A percentile compares a stretch with the other conserved stretches of the same genome.
Conservation (phyloP, 2,888 invertebrate species). For the Leucophora obtusa region DNA sequence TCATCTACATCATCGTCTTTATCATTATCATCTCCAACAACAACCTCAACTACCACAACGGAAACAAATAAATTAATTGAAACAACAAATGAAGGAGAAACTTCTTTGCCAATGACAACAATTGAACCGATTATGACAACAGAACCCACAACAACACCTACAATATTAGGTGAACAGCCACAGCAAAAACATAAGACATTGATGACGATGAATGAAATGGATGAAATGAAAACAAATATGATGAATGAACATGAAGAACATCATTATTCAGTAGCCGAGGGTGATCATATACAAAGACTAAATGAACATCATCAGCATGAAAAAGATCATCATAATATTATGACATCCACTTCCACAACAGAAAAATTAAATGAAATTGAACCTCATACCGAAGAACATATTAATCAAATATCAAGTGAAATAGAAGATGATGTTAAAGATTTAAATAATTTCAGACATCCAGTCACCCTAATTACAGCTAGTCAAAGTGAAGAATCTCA, state of each 20-base stretch:
- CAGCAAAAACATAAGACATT: constrained; percentile 1
- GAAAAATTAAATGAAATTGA: constrained; percentile 63
- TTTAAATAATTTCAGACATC: constrained; percentile 75
- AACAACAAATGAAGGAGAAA: constrained; percentile 61
- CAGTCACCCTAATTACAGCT: constrained; percentile 74
- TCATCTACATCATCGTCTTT: background rate
- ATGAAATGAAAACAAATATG: constrained; percentile 37
- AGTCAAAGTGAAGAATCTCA: constrained; percentile 71
- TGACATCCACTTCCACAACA: constrained; percentile 66
- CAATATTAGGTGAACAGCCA: constrained; percentile 27
- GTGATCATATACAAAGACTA: constrained; percentile 60
- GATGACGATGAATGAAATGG: constrained; percentile 25
- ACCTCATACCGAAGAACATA: constrained; percentile 68
- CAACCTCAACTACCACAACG: constrained; percentile 44
- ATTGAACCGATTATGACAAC: constrained; percentile 75
- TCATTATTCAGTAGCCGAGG: constrained; percentile 23
- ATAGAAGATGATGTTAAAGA: constrained; percentile 74
- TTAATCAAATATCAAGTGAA: constrained; percentile 73
- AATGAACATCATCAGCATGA: constrained; percentile 41
- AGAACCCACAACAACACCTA: constrained; percentile 74
- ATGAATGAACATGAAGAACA: constrained; percentile 39
- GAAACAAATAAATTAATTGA: constrained; percentile 60
- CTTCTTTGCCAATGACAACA: constrained; percentile 69
- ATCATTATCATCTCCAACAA: constrained; percentile 9
- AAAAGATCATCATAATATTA: constrained; percentile 41